phyloP scores from a whole-genome alignment of 1,140 invertebrate genomes.

The Drosophila sechellia region DNA sequence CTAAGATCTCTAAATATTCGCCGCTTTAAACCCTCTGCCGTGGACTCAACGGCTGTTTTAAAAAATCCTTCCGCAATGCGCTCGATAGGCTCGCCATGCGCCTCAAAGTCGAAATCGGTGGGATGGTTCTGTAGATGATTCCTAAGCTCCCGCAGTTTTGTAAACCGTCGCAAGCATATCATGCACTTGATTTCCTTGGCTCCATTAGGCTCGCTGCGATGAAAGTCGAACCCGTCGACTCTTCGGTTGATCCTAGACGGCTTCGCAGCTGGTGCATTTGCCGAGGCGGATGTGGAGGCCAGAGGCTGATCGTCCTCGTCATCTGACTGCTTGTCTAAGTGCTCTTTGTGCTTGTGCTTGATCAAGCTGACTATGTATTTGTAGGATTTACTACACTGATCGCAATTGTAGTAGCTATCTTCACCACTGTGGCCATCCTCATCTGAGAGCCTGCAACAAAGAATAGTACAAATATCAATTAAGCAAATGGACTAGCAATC shows the following conservation, averaged over 20 bases:
- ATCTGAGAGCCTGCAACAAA: slow-evolving; percentile 46
- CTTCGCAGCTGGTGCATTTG: slow-evolving; percentile 11
- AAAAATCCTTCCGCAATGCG: slow-evolving; percentile 69
- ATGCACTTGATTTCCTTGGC: slow-evolving; percentile 70
- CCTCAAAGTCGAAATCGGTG: slow-evolving; percentile 52
- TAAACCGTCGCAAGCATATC: slow-evolving; percentile 64
- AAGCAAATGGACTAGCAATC: background rate
- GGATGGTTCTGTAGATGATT: slow-evolving; percentile 56
- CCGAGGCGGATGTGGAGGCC: slow-evolving; percentile 34
- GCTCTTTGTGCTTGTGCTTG: slow-evolving; percentile 64
- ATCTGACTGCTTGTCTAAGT: slow-evolving; percentile 33
- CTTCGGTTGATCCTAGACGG: slow-evolving; percentile 61
- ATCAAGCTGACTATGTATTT: slow-evolving; percentile 70
- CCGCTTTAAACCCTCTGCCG: slow-evolving; percentile 45
- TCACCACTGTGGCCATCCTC: slow-evolving; percentile 46
- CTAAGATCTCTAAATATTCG: slow-evolving; percentile 58
- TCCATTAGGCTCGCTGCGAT: slow-evolving; percentile 66
- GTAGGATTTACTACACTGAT: slow-evolving; percentile 62
- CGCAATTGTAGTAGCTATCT: slow-evolving; percentile 70
- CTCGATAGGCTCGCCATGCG: slow-evolving; percentile 64
- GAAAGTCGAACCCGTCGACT: slow-evolving; percentile 55
- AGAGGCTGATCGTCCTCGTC: slow-evolving; percentile 31
- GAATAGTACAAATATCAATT: background rate
- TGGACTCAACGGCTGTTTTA: slow-evolving; percentile 68
- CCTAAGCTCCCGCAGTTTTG: slow-evolving; percentile 55